Percentiles rank a stretch among this genome's conserved stretches.
phyloP scores from a whole-genome alignment of 2,888 invertebrate genomes.

The Adineta ricciae region DNA sequence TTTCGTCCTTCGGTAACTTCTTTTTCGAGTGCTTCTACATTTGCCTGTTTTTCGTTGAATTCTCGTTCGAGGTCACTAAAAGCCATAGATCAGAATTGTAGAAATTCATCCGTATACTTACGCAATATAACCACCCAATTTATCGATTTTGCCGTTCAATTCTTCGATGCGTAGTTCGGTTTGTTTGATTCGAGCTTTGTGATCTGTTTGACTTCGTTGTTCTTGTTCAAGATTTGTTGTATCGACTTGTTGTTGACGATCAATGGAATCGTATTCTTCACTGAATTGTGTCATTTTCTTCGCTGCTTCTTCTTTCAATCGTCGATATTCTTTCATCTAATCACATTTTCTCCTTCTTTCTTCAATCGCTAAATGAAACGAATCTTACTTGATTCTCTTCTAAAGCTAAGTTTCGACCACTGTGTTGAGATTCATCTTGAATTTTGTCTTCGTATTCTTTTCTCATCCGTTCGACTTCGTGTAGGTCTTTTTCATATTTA shows the following conservation, averaged over 20 bases:
- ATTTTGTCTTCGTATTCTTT: conserved; percentile 71
- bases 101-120: neutral
- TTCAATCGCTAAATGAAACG: neutral
- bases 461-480: conserved; percentile 53
- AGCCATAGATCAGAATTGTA: neutral
- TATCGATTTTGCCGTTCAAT: conserved; percentile 81
- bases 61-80: conserved; percentile 23
- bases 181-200: conserved; percentile 78
- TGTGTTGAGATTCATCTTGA: conserved; percentile 67
- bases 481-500: conserved; percentile 71
- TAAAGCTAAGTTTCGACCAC: conserved; percentile 78
- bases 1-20: conserved; percentile 77
- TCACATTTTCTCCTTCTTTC: neutral
- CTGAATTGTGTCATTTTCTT: conserved; percentile 81
- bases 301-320: conserved; percentile 86
- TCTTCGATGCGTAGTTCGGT: conserved; percentile 86
- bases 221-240: conserved; percentile 89
- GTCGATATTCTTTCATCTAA: conserved; percentile 74
- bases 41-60: conserved; percentile 23
- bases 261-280: conserved; percentile 84
- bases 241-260: conserved; percentile 90
- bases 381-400: conserved; percentile 66
- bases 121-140: conserved; percentile 67
- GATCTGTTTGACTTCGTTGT: conserved; percentile 70
- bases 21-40: conserved; percentile 59